Evolutionary conservation across 2,888 invertebrate species (phyloP).

Genomic region (Drosophila fungiperda): DNA sequence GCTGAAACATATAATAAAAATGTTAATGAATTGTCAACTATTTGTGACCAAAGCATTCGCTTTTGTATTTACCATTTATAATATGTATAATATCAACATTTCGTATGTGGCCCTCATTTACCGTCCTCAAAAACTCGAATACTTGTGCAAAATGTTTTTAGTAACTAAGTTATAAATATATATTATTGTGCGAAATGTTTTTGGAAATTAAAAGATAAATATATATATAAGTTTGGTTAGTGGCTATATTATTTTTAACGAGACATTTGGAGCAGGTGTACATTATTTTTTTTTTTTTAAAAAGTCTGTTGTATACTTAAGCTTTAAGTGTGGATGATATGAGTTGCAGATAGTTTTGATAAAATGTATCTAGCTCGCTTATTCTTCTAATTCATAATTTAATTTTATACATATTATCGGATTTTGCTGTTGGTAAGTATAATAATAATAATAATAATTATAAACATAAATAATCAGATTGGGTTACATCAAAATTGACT

Average conservation of each 20-base stretch:
- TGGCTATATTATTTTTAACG: background rate
- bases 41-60: background rate
- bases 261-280: background rate
- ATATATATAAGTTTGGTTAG: conserved; percentile 10
- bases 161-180: conserved; percentile 33
- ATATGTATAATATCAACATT: background rate
- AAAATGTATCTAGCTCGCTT: background rate
- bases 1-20: background rate
- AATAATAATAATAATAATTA: background rate
- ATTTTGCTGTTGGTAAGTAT: background rate
- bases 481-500: background rate
- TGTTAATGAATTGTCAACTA: background rate
- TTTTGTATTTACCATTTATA: background rate
- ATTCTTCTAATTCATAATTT: background rate
- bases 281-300: background rate
- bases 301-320: background rate
- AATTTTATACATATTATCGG: background rate
- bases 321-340: background rate
- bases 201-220: conserved; percentile 33
- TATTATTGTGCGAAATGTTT: background rate
- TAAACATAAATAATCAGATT: background rate
- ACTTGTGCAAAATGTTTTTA: conserved; percentile 1
- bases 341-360: background rate
- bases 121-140: background rate
- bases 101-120: background rate